Evolutionary conservation across 1,140 invertebrate genomes (phyloP).

Genomic region (Lethrus apterus): DNA sequence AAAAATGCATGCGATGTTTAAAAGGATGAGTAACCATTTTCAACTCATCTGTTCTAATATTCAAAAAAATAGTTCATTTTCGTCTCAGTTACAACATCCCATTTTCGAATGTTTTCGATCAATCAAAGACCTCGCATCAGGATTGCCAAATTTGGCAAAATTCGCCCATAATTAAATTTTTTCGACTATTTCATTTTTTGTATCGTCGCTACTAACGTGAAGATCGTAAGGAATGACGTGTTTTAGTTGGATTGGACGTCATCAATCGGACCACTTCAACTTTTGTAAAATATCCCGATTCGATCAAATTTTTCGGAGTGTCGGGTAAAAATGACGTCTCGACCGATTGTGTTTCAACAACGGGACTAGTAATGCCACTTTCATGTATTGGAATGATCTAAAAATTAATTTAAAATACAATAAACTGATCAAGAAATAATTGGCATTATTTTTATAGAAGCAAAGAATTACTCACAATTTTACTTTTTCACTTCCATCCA

Average conservation of each 20-base stretch:
- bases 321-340: slow-evolving; percentile 1
- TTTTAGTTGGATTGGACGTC: too few species aligned
- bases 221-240: too few species aligned
- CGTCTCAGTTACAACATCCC: not conserved
- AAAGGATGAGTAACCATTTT: not conserved
- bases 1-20: not conserved
- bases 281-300: not conserved
- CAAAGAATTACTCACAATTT: too few species aligned
- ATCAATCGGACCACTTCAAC: too few species aligned
- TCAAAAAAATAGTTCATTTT: slow-evolving; percentile 4
- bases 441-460: too few species aligned
- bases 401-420: too few species aligned
- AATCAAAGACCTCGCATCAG: slow-evolving; percentile 2
- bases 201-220: too few species aligned
- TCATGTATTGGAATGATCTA: too few species aligned
- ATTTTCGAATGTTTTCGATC: not conserved
- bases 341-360: slow-evolving; percentile 17
- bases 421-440: too few species aligned
- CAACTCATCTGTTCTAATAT: not conserved
- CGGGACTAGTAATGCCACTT: not conserved
- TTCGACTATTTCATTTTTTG: not conserved
- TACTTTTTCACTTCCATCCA: too few species aligned
- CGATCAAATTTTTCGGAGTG: not conserved
- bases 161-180: slow-evolving; percentile 9
- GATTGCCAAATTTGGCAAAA: slow-evolving; percentile 12